Base-by-base conservation (phyloP, 2,797 vertebrate genomes). In the Ctenopoma multispine region DNA sequence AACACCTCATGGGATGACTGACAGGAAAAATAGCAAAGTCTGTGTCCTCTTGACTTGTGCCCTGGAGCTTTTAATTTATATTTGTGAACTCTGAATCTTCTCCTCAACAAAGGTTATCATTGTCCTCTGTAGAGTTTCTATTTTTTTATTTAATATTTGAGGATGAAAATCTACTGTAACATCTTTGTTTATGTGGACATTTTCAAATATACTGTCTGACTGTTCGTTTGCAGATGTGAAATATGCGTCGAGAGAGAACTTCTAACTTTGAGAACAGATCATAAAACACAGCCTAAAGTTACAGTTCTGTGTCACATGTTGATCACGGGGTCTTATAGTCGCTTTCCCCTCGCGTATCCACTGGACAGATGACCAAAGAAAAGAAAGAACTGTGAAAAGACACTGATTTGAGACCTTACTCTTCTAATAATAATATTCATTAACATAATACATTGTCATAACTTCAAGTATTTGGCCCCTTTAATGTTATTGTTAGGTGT, bases 231-330 rank as follows among this genome's bases (percentile, higher is more conserved):
- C 12, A 63, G 54, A 12, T 46, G 23, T 47, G 13, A 53, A 51
- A 56, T 20, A 50, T 7, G 17, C 18, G 4, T 41, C 0, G 9
- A 20, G 17, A 44, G 9, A 29, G 8, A 7, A 27, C 31, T 51
- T 10, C 11, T 14, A 23, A 58, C 8, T 51, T 21, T 10, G 29
- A 41, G 5, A 13, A 13, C 11, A 38, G 38, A 36, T 9, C 38
- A 13, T 41, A 41, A 41, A 41, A 3, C 5, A 36, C 3, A 17
- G 36, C 18, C 41, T 36, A 10, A 40, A 54, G 43, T 50, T 68
- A 57, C 55, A 29, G 53, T 54, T 64, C 34, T 2, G 12, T 55
- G 76, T 87, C 89, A 91, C 87, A 87, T 90, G 87, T 36, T 82
- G 80, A 72, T 90, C 87, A 91, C 53, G 72, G 50, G 81, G 23